Percentiles rank a stretch among this genome's conserved stretches.
phyloP scores from a whole-genome alignment of 1,140 invertebrate genomes.

The Luehdorfia chinensis region DNA sequence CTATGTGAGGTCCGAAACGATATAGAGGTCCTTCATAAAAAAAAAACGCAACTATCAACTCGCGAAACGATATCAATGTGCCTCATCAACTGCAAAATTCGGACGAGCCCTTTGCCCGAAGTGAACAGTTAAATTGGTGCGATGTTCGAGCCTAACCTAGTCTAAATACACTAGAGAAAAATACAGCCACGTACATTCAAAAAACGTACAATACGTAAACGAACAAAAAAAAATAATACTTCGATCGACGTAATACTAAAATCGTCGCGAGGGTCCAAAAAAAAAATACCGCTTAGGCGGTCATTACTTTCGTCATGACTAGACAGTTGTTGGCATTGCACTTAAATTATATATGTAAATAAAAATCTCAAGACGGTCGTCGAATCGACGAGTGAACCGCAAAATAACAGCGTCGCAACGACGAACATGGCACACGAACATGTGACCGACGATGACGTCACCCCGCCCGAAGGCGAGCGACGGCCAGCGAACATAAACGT shows the following conservation, averaged over 20 bases:
- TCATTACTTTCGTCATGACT: slow-evolving; percentile 9
- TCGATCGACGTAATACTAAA: slow-evolving; percentile 20
- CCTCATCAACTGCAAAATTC: no score
- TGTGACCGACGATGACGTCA: slow-evolving; percentile 1
- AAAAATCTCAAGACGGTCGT: slow-evolving; percentile 3
- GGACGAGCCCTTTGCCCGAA: no score
- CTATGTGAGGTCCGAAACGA: no score
- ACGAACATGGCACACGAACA: slow-evolving; percentile 8
- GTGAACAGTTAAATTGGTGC: no score
- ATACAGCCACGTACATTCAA: slow-evolving; percentile 1
- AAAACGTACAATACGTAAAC: slow-evolving; percentile 14
- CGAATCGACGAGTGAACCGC: no score
- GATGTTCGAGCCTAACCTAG: slow-evolving; percentile 20
- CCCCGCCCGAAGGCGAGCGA: no score
- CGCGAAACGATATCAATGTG: no score
- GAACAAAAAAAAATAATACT: slow-evolving; percentile 25
- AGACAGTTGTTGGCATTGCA: slow-evolving; percentile 15
- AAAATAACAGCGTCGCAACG: not conserved
- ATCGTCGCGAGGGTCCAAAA: slow-evolving; percentile 14
- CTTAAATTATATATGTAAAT: slow-evolving; percentile 8
- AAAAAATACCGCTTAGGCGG: slow-evolving; percentile 3
- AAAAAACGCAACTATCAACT: no score
- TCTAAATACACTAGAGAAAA: slow-evolving; percentile 21
- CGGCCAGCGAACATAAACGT: no score
- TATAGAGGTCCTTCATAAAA: no score